phyloP scores from a whole-genome alignment of 2,888 invertebrate genomes.

The Caprella mutica region DNA sequence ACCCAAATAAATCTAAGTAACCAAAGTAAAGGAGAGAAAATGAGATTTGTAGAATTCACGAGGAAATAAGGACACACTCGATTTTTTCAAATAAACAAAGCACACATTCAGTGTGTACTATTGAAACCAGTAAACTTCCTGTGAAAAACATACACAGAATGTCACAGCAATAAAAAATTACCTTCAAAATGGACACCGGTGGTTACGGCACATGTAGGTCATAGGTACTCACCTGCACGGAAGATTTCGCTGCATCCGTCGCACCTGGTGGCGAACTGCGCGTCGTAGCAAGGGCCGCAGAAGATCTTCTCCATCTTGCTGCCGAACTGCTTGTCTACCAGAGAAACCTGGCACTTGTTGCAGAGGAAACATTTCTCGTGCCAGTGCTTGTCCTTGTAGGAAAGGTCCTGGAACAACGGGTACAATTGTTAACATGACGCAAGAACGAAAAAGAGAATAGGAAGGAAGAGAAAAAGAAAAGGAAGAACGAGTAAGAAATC shows the following conservation, averaged over 20 bases:
- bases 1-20: not conserved
- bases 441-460: not conserved
- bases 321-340: constrained; percentile 99
- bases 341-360: constrained; percentile 90
- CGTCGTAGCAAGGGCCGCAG: constrained; percentile 98
- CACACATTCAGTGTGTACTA: too few relatives aligned
- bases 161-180: too few relatives aligned
- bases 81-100: too few relatives aligned
- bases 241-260: constrained; percentile 98
- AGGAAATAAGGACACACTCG: too few relatives aligned
- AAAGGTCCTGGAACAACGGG: constrained; percentile 95
- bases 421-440: too few relatives aligned
- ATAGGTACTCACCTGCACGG: constrained; percentile 66
- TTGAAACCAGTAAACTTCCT: too few relatives aligned
- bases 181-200: too few relatives aligned
- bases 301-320: constrained; percentile 98
- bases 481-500: not conserved
- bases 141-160: too few relatives aligned
- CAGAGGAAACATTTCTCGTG: constrained; percentile 99
- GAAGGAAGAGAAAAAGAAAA: not conserved
- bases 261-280: constrained; percentile 97
- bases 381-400: constrained; percentile 99
- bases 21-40: not conserved
- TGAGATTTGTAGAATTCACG: not conserved
- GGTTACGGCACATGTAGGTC: too few relatives aligned